A percentile compares a stretch with the other conserved stretches of the same genome.
Evolutionary conservation across 2,113 vertebrate species (phyloP).

Genomic region (Mesembrinibis cayennensis): DNA sequence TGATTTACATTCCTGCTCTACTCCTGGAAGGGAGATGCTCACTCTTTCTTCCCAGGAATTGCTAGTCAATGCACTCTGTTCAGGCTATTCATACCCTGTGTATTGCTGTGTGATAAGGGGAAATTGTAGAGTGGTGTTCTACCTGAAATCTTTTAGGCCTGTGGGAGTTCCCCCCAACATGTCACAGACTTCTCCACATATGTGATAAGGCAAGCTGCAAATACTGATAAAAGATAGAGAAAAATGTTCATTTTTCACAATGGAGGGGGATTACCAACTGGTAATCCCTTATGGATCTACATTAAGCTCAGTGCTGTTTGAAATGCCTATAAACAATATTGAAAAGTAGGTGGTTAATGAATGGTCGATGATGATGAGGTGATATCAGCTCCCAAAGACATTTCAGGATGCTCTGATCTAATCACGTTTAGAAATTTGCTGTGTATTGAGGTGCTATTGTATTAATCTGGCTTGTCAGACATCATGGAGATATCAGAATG

Average conservation of each 20-base stretch:
- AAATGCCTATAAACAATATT: not conserved
- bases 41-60: not conserved
- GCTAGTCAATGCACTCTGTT: not conserved
- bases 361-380: not conserved
- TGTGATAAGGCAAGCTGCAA: not conserved
- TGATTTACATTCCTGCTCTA: not conserved
- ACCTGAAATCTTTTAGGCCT: not conserved
- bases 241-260: not conserved
- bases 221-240: not conserved
- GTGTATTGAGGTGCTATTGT: accelerated
- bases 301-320: not conserved
- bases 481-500: not conserved
- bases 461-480: not conserved
- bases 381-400: not conserved
- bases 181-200: not conserved
- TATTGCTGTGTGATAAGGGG: not conserved
- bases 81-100: not conserved
- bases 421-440: not conserved
- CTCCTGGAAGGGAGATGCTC: not conserved
- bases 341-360: not conserved
- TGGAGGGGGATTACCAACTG: not conserved
- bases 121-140: not conserved
- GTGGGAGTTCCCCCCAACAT: not conserved
- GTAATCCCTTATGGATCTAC: not conserved
- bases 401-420: not conserved